Base-by-base conservation (phyloP, 2,888 invertebrate genomes). In the Ceriagrion tenellum region DNA sequence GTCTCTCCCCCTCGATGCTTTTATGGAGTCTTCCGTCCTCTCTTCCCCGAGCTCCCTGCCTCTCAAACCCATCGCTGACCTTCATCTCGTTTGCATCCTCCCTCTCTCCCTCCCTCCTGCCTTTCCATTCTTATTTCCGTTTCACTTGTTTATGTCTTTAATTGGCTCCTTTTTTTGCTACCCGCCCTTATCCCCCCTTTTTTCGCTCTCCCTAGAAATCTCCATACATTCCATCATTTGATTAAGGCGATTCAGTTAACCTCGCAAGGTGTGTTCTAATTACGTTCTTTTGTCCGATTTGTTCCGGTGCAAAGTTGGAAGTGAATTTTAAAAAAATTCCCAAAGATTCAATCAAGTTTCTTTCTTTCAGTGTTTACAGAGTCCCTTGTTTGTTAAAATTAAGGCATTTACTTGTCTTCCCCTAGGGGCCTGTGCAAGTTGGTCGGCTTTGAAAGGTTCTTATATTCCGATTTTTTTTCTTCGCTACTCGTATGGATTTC, bases 161-260 rank as follows among this genome's bases (percentile, higher is more conserved):
- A 93, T 93, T 93, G 93, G 93, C 63, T 74, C 13, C 16, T 69
- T 81, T 81, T 81, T 69, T n/a, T 81, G 12, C 16, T 35, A 13
- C 35, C 81, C 81, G 35, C 47, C 55, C 23, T n/a, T 63, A 26
- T n/a, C 6, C 89, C 47, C 47, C 59, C 69, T 93, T 93, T 93
- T 93, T 93, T 47, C 47, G n/a, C n/a, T 89, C 26, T 81, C 74
- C n/a, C 69, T 69, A 16, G 69, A 47, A 93, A 69, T 69, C 93
- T 93, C 47, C 93, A 69, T 93, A 13, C 93, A 47, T 93, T 93
- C 74, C 69, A 40, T 93, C 59, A 12, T 30, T 40, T 93, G 69
- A 93, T n/a, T 93, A 63, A 93, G 26, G 40, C 26, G 93, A 93
- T 93, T 93, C 69, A 93, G 69, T 93, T 69, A 93, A 93, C 93